Conservation (phyloP, 2,888 invertebrate species). For the Phyllotreta cruciferae region DNA sequence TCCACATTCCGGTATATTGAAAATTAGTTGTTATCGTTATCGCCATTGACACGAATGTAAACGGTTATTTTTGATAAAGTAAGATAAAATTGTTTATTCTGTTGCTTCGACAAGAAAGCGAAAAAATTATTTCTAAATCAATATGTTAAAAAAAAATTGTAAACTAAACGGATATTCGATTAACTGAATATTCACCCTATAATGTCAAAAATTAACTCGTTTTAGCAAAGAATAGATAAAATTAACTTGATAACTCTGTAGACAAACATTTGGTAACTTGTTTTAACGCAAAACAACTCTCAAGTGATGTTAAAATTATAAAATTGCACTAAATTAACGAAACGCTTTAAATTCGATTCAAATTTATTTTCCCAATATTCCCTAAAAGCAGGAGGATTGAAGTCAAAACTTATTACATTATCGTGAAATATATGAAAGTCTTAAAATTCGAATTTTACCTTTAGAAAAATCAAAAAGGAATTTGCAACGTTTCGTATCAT, state of each 20-base stretch:
- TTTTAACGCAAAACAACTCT: slow-evolving; percentile 36
- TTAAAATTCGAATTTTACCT: slow-evolving; percentile 1
- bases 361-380: neutral
- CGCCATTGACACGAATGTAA: slow-evolving; percentile 14
- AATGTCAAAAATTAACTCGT: neutral
- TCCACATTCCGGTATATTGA: slow-evolving; percentile 11
- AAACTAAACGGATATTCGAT: too few relatives aligned
- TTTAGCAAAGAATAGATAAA: slow-evolving; percentile 11
- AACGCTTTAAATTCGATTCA: slow-evolving; percentile 14
- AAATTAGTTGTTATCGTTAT: slow-evolving; percentile 13
- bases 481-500: slow-evolving; percentile 10
- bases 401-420: neutral
- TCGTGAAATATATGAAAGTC: neutral
- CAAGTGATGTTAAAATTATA: slow-evolving; percentile 37
- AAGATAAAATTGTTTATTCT: slow-evolving; percentile 28
- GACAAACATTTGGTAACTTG: slow-evolving; percentile 43
- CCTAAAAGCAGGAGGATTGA: too few relatives aligned
- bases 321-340: slow-evolving; percentile 43
- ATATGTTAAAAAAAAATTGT: too few relatives aligned
- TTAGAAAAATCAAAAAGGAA: slow-evolving; percentile 8
- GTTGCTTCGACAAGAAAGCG: slow-evolving; percentile 8
- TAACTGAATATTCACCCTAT: too few relatives aligned
- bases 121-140: neutral
- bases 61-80: slow-evolving; percentile 22
- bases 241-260: slow-evolving; percentile 25